Conservation (phyloP, 1,140 invertebrate species). For the Pemphigus obesinymphae region DNA sequence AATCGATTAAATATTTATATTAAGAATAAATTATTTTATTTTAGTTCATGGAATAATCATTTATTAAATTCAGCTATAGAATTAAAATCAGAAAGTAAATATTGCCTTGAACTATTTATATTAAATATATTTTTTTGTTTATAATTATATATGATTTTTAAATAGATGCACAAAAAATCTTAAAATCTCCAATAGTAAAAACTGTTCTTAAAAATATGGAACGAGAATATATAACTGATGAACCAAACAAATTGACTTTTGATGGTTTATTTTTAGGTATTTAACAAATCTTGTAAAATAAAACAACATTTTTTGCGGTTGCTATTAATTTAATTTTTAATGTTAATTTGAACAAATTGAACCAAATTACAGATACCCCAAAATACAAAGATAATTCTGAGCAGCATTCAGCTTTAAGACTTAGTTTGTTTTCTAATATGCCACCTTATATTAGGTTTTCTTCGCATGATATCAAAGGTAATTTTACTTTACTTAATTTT, state of each 20-base stretch:
- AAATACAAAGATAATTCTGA: not conserved
- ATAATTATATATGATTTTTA: not conserved
- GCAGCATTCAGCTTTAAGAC: slow-evolving; percentile 54
- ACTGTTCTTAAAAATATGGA: not conserved
- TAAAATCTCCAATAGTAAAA: not conserved
- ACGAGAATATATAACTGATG: not conserved
- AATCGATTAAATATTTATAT: not conserved
- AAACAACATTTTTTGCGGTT: too few species aligned
- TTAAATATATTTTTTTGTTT: too few species aligned
- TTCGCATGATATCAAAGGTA: slow-evolving; percentile 63
- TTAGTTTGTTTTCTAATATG: slow-evolving; percentile 76
- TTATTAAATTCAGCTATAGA: not conserved
- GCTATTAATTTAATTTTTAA: not conserved
- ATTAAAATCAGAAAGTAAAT: slow-evolving; percentile 2
- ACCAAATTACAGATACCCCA: not conserved
- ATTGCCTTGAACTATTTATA: not conserved
- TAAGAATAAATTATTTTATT: not conserved
- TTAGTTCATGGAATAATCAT: not conserved
- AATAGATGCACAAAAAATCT: not conserved
- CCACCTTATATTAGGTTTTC: slow-evolving; percentile 86
- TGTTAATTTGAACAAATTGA: not conserved
- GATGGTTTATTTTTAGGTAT: not conserved
- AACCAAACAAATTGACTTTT: not conserved
- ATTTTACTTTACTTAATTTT: slow-evolving; percentile 44
- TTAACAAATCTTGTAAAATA: not conserved